Evolutionary conservation across 2,888 invertebrate species (phyloP).

Genomic region (Ectropis crepuscularia): DNA sequence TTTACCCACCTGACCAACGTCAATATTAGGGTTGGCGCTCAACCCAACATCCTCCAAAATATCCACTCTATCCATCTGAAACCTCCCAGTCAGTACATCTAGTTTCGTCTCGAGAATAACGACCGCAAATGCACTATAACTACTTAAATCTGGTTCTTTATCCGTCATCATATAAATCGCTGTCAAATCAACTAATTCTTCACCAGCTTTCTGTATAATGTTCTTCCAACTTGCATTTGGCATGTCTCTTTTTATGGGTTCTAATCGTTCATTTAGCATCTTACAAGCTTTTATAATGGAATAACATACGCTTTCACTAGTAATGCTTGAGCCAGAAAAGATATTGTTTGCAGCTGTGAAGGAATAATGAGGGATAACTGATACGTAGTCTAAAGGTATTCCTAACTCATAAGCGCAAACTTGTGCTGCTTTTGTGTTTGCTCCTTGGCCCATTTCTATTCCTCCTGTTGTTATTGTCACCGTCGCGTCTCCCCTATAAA

Average conservation of each 20-base stretch:
- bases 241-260: slow-evolving; percentile 79
- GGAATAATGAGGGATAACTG: slow-evolving; percentile 85
- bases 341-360: slow-evolving; percentile 86
- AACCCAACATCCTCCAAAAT: slow-evolving; percentile 88
- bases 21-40: slow-evolving; percentile 87
- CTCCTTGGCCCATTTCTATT: slow-evolving; percentile 91
- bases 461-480: slow-evolving; percentile 89
- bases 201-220: slow-evolving; percentile 82
- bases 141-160: slow-evolving; percentile 75
- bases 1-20: slow-evolving; percentile 86
- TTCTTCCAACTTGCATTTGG: slow-evolving; percentile 84
- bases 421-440: slow-evolving; percentile 92
- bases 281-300: slow-evolving; percentile 86
- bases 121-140: slow-evolving; percentile 86
- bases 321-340: slow-evolving; percentile 87
- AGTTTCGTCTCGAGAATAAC: slow-evolving; percentile 87
- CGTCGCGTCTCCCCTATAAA: slow-evolving; percentile 88
- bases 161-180: slow-evolving; percentile 85
- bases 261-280: slow-evolving; percentile 81
- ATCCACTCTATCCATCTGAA: slow-evolving; percentile 85
- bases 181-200: slow-evolving; percentile 83
- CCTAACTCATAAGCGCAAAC: slow-evolving; percentile 90
- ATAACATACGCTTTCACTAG: slow-evolving; percentile 86
- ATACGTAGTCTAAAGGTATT: slow-evolving; percentile 86
- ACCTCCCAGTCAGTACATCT: slow-evolving; percentile 89